Evolutionary conservation across 2,113 vertebrate species (phyloP).

Genomic region (Zootoca vivipara): DNA sequence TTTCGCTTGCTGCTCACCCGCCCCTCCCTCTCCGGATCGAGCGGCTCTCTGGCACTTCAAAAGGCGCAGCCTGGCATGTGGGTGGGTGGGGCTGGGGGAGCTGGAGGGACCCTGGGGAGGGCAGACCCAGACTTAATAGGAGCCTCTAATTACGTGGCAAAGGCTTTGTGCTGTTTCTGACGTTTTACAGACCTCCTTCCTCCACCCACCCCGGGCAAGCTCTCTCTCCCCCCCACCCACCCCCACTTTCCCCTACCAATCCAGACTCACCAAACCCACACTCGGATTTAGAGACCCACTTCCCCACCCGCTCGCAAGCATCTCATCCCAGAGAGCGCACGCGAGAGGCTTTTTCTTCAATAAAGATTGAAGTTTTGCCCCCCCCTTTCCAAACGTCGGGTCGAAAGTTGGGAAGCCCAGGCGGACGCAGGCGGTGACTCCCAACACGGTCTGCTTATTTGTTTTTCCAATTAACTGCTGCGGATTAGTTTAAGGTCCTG

Average conservation of each 20-base stretch:
- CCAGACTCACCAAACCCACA: constrained; percentile 56
- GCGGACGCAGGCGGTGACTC: constrained; percentile 60
- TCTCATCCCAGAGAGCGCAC: constrained; percentile 28
- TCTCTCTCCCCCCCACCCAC: constrained; percentile 63
- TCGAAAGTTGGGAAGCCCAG: constrained; percentile 45
- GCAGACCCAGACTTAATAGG: constrained; percentile 78
- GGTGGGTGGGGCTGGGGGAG: constrained; percentile 73
- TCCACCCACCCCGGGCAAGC: constrained; percentile 45
- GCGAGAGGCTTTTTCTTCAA: constrained; percentile 46
- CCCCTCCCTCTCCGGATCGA: constrained; percentile 66
- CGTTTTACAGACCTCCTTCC: constrained; percentile 80
- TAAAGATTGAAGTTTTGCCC: constrained; percentile 59
- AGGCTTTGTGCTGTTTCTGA: constrained; percentile 83
- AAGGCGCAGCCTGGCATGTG: constrained; percentile 77
- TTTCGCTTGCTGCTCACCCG: constrained; percentile 10
- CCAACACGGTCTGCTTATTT: constrained; percentile 62
- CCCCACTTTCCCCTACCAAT: neutral
- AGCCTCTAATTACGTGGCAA: constrained; percentile 87
- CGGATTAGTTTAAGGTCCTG: constrained; percentile 61
- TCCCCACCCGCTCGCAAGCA: constrained; percentile 56
- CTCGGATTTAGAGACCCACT: constrained; percentile 64
- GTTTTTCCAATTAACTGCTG: constrained; percentile 58
- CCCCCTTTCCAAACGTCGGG: constrained; percentile 48
- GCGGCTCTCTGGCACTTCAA: constrained; percentile 80
- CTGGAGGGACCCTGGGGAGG: constrained; percentile 78